Conservation (phyloP, 1,140 invertebrate species). For the Drosophila kepulauana region DNA sequence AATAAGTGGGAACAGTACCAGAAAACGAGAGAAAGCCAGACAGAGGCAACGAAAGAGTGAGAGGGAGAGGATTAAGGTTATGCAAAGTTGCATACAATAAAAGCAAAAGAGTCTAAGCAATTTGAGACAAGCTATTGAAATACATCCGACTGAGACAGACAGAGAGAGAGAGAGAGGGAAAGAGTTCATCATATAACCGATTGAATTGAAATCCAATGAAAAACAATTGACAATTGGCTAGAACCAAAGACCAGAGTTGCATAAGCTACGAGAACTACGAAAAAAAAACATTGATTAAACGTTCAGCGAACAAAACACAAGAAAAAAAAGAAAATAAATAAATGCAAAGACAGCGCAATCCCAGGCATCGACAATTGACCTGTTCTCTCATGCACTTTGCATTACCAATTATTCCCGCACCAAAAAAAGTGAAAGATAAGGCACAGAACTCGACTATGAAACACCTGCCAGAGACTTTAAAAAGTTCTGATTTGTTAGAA, state of each 20-base stretch:
- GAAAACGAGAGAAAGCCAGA: conserved; percentile 21
- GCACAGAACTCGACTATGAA: neutral
- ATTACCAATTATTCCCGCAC: conserved; percentile 71
- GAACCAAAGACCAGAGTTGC: conserved; percentile 27
- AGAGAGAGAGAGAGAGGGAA: neutral
- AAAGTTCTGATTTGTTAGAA: no score
- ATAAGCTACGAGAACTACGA: conserved; percentile 41
- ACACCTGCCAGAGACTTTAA: neutral
- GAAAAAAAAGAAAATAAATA: no score
- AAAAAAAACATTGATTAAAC: conserved; percentile 45
- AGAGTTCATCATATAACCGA: conserved; percentile 1
- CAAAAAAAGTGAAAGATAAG: conserved; percentile 3
- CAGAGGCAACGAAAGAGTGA: neutral
- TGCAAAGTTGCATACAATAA: conserved; percentile 48
- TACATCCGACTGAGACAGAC: neutral
- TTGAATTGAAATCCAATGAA: conserved; percentile 42
- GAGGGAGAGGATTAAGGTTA: conserved; percentile 44
- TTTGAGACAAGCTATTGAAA: conserved; percentile 23
- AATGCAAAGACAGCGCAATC: neutral
- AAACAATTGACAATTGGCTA: conserved; percentile 51
- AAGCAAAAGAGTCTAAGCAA: conserved; percentile 23
- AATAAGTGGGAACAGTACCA: conserved; percentile 62
- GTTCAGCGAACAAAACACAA: neutral
- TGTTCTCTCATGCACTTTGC: conserved; percentile 68
- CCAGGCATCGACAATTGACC: conserved; percentile 24